Conservation (phyloP, 2,113 vertebrate species). For the Epinephelus cyanopodus region DNA sequence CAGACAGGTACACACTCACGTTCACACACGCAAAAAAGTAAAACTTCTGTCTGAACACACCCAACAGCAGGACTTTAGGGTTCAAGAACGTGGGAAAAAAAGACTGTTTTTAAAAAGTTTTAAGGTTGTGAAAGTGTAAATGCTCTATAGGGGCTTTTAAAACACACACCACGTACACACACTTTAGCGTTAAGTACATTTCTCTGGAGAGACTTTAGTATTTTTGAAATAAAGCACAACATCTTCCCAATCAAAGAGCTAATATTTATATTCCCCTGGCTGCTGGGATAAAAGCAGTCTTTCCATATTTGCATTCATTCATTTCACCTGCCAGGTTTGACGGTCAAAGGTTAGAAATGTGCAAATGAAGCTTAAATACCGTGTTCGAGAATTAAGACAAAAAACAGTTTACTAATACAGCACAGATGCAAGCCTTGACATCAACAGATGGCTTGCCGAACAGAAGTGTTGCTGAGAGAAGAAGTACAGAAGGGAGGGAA, state of each 20-base stretch:
- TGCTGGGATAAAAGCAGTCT: constrained; percentile 21
- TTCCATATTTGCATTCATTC: background rate
- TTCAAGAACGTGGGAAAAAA: background rate
- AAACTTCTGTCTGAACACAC: background rate
- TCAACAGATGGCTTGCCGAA: constrained; percentile 40
- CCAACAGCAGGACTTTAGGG: background rate
- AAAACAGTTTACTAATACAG: background rate
- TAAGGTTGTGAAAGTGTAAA: background rate
- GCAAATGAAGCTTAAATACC: constrained; percentile 10
- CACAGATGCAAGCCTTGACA: constrained; percentile 3
- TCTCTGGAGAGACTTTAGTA: constrained; percentile 3
- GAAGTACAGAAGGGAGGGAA: constrained; percentile 7
- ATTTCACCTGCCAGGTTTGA: constrained; percentile 7
- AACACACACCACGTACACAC: background rate
- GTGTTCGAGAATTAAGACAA: background rate
- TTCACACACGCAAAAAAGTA: background rate
- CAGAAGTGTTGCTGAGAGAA: background rate
- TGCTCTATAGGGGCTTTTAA: background rate
- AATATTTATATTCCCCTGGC: background rate
- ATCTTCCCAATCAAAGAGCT: background rate
- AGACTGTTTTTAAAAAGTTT: background rate
- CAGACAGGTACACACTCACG: background rate
- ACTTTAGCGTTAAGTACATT: background rate
- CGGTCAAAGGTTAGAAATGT: background rate
- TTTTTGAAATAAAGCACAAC: background rate